Percentiles rank a stretch among this genome's conserved stretches.
Conservation (phyloP, 92 coral and sea anemone genomes). For the Montipora capitata region DNA sequence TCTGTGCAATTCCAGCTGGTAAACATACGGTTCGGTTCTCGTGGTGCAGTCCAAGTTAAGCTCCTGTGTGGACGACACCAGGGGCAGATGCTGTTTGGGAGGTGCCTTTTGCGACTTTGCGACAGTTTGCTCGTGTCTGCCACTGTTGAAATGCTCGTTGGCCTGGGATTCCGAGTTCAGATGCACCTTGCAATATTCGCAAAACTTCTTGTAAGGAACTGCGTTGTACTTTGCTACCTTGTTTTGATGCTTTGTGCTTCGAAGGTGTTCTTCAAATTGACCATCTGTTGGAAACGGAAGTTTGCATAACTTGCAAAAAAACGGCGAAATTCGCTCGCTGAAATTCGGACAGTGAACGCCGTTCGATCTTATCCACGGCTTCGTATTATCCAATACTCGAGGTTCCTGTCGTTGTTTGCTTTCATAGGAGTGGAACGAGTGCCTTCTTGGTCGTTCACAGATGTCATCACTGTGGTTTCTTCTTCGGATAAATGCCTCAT, state of each 20-base stretch:
- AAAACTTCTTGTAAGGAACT: slow-evolving; percentile 82
- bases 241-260: slow-evolving; percentile 93
- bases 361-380: slow-evolving; percentile 17
- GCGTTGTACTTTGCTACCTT: slow-evolving; percentile 83
- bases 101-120: slow-evolving; percentile 93
- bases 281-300: slow-evolving; percentile 78
- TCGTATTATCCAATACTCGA: neutral
- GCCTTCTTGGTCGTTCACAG: slow-evolving; percentile 14
- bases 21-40: slow-evolving; percentile 77
- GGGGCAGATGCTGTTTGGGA: slow-evolving; percentile 60
- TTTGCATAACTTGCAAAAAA: slow-evolving; percentile 86
- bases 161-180: slow-evolving; percentile 96
- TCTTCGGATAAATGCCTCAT: slow-evolving; percentile 42
- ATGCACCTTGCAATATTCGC: slow-evolving; percentile 90
- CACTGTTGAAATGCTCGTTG: slow-evolving; percentile 93
- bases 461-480: slow-evolving; percentile 1
- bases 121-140: slow-evolving; percentile 94
- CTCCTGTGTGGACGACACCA: slow-evolving; percentile 60
- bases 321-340: slow-evolving; percentile 12
- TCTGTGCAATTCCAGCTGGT: slow-evolving; percentile 86
- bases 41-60: slow-evolving; percentile 52
- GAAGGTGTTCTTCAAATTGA: slow-evolving; percentile 90
- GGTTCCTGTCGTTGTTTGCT: slow-evolving; percentile 12
- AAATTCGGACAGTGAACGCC: neutral
- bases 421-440: slow-evolving; percentile 4